These are phyloP conservation scores for Tethea ocularis DNA, from an alignment of 2,888 invertebrate species.

Conservation along the genomic window DNA sequence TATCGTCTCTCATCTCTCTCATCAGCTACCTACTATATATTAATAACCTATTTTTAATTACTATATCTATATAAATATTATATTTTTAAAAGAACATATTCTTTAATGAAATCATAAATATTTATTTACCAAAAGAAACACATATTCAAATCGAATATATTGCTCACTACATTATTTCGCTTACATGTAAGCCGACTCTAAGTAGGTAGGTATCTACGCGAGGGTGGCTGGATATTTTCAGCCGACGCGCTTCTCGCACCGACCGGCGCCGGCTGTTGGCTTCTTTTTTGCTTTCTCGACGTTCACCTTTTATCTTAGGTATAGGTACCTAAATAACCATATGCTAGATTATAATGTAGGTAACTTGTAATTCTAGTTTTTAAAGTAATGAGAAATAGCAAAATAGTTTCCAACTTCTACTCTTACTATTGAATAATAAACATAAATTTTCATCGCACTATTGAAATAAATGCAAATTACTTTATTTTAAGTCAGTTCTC, in stretches of 20 bases:
- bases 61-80: too few species aligned
- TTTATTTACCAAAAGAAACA: too few species aligned
- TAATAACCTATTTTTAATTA: too few species aligned
- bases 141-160: too few species aligned
- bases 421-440: too few species aligned
- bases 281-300: slow-evolving; percentile 52
- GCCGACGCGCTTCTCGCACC: slow-evolving; percentile 50
- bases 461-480: too few species aligned
- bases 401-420: neutral
- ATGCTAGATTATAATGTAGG: neutral
- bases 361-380: neutral
- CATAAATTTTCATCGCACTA: too few species aligned
- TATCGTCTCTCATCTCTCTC: too few species aligned
- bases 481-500: neutral
- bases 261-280: slow-evolving; percentile 57
- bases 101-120: too few species aligned
- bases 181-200: slow-evolving; percentile 48
- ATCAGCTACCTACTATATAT: too few species aligned
- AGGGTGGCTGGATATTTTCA: slow-evolving; percentile 66
- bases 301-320: slow-evolving; percentile 27
- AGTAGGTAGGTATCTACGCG: slow-evolving; percentile 28
- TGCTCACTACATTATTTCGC: neutral
- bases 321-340: slow-evolving; percentile 8
- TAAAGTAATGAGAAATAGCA: neutral
- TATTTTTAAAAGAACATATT: too few species aligned